Base-by-base conservation (phyloP, 2,797 vertebrate genomes). In the Gymnopithys bicolor region DNA sequence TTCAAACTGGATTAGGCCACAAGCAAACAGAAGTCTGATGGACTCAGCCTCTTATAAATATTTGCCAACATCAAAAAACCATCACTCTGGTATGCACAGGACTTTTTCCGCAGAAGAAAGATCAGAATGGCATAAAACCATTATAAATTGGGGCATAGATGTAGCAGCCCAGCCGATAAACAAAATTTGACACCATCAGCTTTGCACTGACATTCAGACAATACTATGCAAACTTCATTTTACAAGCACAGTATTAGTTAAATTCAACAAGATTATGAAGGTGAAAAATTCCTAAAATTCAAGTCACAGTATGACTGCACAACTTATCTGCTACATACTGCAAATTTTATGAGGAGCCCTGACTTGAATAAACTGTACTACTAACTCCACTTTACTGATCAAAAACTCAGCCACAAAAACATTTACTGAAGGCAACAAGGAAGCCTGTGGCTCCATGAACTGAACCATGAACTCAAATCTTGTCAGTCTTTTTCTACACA, bases 1-100 rank as follows among this genome's bases (percentile, higher is more conserved):
- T 53, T 92, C 69, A 93, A 94, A 76, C 51, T 32, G 22, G 84
- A 90, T 95, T 95, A 96, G 76, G 35, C 41, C 70, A 62, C 18
- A 64, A 77, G 83, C 77, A 91, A 93, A 90, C 89, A 93, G 19
- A 87, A 89, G 70, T 51, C 64, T 91, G 79, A 91, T 2, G 56
- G 89, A 78, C 53, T 82, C 78, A 30, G 63, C 37, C 46, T 81
- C 69, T 46, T 84, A 64, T 49, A 91, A 94, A 77, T 91, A 90
- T 74, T 84, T 95, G 91, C 89, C 37, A 79, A 53, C 27, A 30
- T 56, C 89, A 60, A 60, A 94, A 96, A 94, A 28, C 77, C 52
- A 87, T 86, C 37, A 56, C 16, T 41, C 32, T 91, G 89, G 89
- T 74, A 96, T 77, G 74, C 60, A 51, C 27, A 90, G 73, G 74